These are phyloP conservation scores for Nibea coibor DNA, from an alignment of 2,113 vertebrate genomes.

Conservation along the genomic window DNA sequence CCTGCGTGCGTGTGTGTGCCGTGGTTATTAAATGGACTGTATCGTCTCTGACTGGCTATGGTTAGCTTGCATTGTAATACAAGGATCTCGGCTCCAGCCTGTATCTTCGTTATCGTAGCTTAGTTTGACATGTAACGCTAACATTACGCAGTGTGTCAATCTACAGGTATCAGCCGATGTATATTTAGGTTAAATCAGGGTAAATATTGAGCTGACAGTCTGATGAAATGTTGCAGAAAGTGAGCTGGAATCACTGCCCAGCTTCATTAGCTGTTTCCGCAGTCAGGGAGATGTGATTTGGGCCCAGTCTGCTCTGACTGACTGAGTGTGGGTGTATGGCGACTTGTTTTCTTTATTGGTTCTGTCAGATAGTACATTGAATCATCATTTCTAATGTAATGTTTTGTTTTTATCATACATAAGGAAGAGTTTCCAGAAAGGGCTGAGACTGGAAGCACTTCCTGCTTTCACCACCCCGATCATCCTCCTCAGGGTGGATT, in stretches of 20 bases:
- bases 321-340: neutral
- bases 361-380: neutral
- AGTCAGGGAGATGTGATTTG: neutral
- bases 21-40: neutral
- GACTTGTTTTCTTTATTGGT: neutral
- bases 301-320: neutral
- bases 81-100: neutral
- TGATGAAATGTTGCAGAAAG: neutral
- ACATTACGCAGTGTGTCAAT: neutral
- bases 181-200: too few relatives aligned
- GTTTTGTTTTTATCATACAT: neutral
- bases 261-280: neutral
- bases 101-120: constrained; percentile 8
- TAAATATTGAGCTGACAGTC: constrained; percentile 11
- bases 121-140: neutral
- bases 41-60: neutral
- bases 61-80: constrained; percentile 40
- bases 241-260: neutral
- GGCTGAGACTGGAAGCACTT: neutral
- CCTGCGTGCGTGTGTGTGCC: neutral
- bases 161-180: fast-evolving
- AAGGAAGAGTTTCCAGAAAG: constrained; percentile 3
- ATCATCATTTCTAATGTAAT: neutral
- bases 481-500: constrained; percentile 19
- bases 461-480: neutral